Evolutionary conservation across 1,140 invertebrate species (phyloP), one percentile per base, ranked within the genome.

Genomic region (Drosophila repletoides): DNA sequence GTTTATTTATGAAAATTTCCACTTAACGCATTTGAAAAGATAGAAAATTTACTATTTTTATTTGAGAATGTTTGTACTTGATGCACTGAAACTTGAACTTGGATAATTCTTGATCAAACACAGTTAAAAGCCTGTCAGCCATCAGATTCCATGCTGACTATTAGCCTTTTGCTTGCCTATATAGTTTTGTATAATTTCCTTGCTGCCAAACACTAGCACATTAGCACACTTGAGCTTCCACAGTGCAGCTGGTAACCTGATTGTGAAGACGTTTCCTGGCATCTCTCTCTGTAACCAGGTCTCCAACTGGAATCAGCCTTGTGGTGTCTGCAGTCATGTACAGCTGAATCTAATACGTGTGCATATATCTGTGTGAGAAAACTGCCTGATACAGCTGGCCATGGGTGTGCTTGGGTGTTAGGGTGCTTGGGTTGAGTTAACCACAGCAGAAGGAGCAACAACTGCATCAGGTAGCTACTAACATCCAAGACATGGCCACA

Each of bases 381-480:
- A 21, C 22, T 38, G 49, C 10, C 49, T 38, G 22, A 31, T 55
- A 17, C 38, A 29, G 36, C 36, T 55, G 52, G 4, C 33, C 36
- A 19, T 15, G 5, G 19, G n/a, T n/a, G 10, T 52, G 49, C 12
- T 1, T n/a, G 55, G 33, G 14, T 48, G 9, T 49, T 6, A 51
- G 49, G 10, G 26, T 64, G 60, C 48, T 60, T 66, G 48, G 48
- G 14, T 46, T 59, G 31, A 63, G 43, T 40, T 74, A 64, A 79
- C 66, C 64, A 31, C 72, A 73, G 43, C 28, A n/a, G 19, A 7
- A 56, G 6, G 51, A 63, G n/a, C 24, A 43, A 53, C 45, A 69
- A 69, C 63, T 73, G 40, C 31, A 73, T 43, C 74, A 84, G 77
- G 79, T 83, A 71, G 56, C 36, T 31, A 2, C 26, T 36, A 53